Evolutionary conservation across 2,888 invertebrate genomes (phyloP), one percentile per base, ranked within the genome.

Genomic region (Sialis lutaria): DNA sequence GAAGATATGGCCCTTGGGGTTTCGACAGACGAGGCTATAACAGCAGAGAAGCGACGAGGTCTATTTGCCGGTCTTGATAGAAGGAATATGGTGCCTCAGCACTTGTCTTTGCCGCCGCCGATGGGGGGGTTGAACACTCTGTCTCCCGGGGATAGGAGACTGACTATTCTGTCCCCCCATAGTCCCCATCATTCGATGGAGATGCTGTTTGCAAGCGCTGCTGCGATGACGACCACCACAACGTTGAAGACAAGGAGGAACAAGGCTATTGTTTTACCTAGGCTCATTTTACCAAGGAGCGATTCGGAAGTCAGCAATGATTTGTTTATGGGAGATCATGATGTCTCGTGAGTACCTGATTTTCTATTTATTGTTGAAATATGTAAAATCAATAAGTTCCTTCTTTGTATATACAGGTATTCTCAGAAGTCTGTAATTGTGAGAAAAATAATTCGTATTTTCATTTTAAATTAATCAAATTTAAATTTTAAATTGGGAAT

Each of bases 111-210:
- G 35, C 81, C 80, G 6, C 80, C 82, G 6, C 77, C 79, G 1
- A 64, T 67, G 6, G 78, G 76, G 50, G 69, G 73, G 8, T 69
- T 73, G 44, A 54, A 70, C 37, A 69, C 64, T 43, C 56, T 67
- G 46, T 69, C 70, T 52, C 70, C 72, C 0, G 71, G 73, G 2
- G 72, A 73, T 55, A 60, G 80, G 9, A 74, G 73, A 53, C 73
- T 88, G 45, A 86, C 84, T 39, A 88, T 88, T 49, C 67, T 88
- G 49, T 87, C 87, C 54, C 82, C 83, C 1, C 83, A 82, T 60
- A 81, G 81, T 57, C 88, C 87, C 0, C 72, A 81, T 58, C 67
- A 72, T 5, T 22, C 42, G 10, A 42, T 42, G 42, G 42, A 42
- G 32, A 67, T 82, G 53, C 72, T 75, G 55, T 75, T 76, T 65